Evolutionary conservation across 2,113 vertebrate species (phyloP).

Genomic region (Camelus dromedarius): DNA sequence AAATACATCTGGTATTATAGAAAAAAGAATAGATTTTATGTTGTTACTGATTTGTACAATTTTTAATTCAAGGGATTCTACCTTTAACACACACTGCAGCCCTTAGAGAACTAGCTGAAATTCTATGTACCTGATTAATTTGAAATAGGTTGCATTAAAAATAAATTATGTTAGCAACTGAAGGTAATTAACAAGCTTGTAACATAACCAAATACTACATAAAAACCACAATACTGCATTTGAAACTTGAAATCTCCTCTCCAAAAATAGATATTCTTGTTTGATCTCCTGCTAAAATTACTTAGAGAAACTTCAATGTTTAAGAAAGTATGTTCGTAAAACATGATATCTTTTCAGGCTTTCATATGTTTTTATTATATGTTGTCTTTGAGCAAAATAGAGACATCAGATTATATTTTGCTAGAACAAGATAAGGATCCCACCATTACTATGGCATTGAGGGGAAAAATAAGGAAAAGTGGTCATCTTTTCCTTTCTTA

Average conservation of each 20-base stretch:
- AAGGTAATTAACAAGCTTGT: not conserved
- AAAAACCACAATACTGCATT: conserved; percentile 5
- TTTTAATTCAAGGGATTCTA: conserved; percentile 47
- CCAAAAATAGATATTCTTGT: not conserved
- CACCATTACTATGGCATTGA: not conserved
- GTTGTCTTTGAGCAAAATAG: not conserved
- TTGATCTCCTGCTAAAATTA: conserved; percentile 34
- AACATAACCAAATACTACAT: not conserved
- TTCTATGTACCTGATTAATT: not conserved
- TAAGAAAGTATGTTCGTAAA: conserved; percentile 7
- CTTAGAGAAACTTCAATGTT: not conserved
- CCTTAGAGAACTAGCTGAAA: not conserved
- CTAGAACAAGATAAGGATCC: conserved; percentile 13
- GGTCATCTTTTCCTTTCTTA: not conserved
- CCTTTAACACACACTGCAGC: not conserved
- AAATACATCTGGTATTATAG: not conserved
- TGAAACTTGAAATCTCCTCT: conserved; percentile 31
- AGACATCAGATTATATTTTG: conserved; percentile 21
- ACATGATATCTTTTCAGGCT: not conserved
- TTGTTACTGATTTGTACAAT: conserved; percentile 15
- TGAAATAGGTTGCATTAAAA: conserved; percentile 32
- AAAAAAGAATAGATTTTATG: not conserved
- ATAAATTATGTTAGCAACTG: not conserved
- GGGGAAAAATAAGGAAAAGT: not conserved
- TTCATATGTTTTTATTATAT: conserved; percentile 41